Evolutionary conservation across 2,888 invertebrate species (phyloP).

Genomic region (Parascotia fuliginaria): DNA sequence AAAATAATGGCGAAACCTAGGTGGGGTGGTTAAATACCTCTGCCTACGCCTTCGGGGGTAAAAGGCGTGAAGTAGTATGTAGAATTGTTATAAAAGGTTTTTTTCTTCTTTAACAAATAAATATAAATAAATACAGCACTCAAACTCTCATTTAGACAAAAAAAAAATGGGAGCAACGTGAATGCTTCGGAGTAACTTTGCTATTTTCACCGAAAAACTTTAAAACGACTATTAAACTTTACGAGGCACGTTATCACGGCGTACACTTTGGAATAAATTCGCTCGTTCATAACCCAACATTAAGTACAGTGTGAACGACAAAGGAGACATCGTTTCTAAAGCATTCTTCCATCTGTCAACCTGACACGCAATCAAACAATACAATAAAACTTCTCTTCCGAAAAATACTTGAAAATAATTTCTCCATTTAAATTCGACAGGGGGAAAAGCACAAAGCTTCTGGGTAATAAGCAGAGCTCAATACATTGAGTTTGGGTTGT

Average conservation of each 20-base stretch:
- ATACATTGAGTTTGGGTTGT: constrained; percentile 66
- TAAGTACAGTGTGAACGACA: constrained; percentile 69
- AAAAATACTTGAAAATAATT: constrained; percentile 85
- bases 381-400: constrained; percentile 83
- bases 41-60: no score
- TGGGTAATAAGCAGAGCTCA: constrained; percentile 71
- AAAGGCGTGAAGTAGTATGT: no score
- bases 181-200: constrained; percentile 20
- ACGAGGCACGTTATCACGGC: constrained; percentile 44
- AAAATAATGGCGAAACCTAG: no score
- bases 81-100: no score
- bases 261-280: constrained; percentile 82
- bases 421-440: constrained; percentile 84
- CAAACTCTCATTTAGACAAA: constrained; percentile 9
- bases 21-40: no score
- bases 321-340: constrained; percentile 74
- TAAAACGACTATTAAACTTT: constrained; percentile 72
- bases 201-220: constrained; percentile 53
- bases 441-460: constrained; percentile 76
- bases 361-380: constrained; percentile 85
- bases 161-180: constrained; percentile 24
- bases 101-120: no score
- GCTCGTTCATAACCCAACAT: constrained; percentile 69
- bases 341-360: constrained; percentile 81
- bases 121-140: constrained; percentile 9